These are phyloP conservation scores for Agriopis leucophaearia DNA, from an alignment of 2,888 invertebrate genomes.

Conservation along the genomic window DNA sequence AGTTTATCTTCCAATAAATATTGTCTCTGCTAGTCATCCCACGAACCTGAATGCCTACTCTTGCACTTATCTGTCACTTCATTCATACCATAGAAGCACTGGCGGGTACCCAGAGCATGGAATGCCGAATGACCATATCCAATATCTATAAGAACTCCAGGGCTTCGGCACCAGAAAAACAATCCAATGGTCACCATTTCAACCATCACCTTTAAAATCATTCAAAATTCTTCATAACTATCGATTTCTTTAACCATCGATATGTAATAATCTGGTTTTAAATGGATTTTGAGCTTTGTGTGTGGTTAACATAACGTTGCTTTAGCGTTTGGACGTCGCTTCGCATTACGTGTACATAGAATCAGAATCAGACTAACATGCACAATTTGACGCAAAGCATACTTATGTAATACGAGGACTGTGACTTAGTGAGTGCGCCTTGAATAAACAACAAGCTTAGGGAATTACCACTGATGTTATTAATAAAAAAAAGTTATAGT, in stretches of 20 bases:
- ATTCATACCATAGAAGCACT: conserved; percentile 64
- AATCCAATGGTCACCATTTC: conserved; percentile 28
- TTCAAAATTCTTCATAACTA: conserved; percentile 43
- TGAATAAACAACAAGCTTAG: not conserved
- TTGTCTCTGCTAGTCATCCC: conserved; percentile 54
- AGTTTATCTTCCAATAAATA: conserved; percentile 56
- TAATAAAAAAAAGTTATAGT: no score
- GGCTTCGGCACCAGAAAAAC: conserved; percentile 13
- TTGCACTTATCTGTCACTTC: conserved; percentile 72
- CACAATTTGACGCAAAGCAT: conserved; percentile 45
- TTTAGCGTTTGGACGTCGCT: conserved; percentile 39
- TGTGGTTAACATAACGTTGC: conserved; percentile 65
- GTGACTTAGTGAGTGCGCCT: conserved; percentile 42
- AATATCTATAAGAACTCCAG: conserved; percentile 37
- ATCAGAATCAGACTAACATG: conserved; percentile 42
- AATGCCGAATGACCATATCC: conserved; percentile 71
- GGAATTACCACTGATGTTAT: no score
- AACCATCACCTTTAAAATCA: conserved; percentile 35
- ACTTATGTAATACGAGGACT: conserved; percentile 44
- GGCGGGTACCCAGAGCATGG: conserved; percentile 70
- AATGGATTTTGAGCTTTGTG: conserved; percentile 68
- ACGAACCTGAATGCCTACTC: conserved; percentile 64
- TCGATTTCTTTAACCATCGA: conserved; percentile 43
- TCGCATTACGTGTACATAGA: conserved; percentile 34
- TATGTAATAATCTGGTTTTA: conserved; percentile 42